Evolutionary conservation across 2,797 vertebrate species (phyloP).

Genomic region (Rhynchonycteris naso): DNA sequence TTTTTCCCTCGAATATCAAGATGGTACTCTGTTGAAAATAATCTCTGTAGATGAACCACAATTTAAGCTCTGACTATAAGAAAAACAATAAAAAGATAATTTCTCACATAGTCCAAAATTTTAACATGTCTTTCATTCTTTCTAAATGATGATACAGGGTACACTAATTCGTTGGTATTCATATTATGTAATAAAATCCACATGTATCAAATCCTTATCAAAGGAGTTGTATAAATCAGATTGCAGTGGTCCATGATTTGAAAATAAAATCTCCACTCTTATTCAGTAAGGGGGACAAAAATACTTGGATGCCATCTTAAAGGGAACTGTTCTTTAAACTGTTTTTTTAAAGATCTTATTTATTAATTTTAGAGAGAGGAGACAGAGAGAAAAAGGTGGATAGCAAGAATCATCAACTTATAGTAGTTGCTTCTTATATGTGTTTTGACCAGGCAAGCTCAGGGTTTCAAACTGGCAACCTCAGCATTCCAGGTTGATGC

Average conservation of each 20-base stretch:
- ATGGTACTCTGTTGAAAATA: neutral
- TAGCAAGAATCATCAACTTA: too few species aligned
- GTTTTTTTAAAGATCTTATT: too few species aligned
- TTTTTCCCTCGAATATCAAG: constrained; percentile 27
- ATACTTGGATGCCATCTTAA: neutral
- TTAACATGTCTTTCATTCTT: neutral
- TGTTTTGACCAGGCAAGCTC: too few species aligned
- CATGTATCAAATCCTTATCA: neutral
- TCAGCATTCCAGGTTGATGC: too few species aligned
- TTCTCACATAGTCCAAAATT: neutral
- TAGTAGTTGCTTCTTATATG: too few species aligned
- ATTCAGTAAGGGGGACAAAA: neutral
- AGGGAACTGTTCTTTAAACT: neutral
- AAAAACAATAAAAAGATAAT: neutral
- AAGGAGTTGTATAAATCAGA: neutral
- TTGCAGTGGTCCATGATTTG: neutral
- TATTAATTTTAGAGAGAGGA: too few species aligned
- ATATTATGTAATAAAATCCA: neutral
- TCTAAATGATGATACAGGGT: neutral
- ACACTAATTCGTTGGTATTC: neutral
- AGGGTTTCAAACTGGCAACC: too few species aligned
- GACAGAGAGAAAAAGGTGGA: too few species aligned
- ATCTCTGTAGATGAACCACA: neutral
- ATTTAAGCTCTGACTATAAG: neutral
- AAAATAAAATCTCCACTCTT: neutral